Percentiles rank a stretch among this genome's conserved stretches.
These are phyloP conservation scores for Chouioia cunea DNA, from an alignment of 2,888 invertebrate genomes.

Conservation along the genomic window DNA sequence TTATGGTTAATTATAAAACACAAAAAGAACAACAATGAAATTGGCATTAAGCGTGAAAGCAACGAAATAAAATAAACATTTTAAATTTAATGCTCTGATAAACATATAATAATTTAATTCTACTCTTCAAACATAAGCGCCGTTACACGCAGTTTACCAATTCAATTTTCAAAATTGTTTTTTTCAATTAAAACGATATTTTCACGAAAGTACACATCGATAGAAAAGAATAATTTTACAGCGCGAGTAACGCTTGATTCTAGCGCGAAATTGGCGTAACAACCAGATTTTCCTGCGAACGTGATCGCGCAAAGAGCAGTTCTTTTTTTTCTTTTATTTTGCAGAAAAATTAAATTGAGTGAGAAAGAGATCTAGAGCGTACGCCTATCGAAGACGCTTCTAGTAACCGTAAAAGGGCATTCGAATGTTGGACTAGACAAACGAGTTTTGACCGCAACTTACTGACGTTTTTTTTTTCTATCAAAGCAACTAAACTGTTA, in stretches of 20 bases:
- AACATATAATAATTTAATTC: no score
- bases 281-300: constrained; percentile 2
- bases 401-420: constrained; percentile 31
- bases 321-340: no score
- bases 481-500: constrained; percentile 8
- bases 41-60: no score
- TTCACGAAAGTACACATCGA: no score
- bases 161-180: no score
- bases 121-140: no score
- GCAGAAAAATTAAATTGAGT: constrained; percentile 11
- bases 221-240: constrained; percentile 5
- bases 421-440: constrained; percentile 19
- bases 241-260: neutral
- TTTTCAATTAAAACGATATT: no score
- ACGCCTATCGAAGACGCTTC: constrained; percentile 26
- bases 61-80: no score
- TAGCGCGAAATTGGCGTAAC: constrained; percentile 3
- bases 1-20: no score
- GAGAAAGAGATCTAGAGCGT: constrained; percentile 27
- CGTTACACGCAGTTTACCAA: no score
- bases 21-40: no score
- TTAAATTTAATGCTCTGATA: no score
- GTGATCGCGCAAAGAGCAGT: neutral
- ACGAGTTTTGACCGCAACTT: neutral
- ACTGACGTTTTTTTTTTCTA: neutral